Percentiles rank a stretch among this genome's conserved stretches.
phyloP scores from a whole-genome alignment of 1,140 invertebrate species.

The Rhagoletis pomonella region DNA sequence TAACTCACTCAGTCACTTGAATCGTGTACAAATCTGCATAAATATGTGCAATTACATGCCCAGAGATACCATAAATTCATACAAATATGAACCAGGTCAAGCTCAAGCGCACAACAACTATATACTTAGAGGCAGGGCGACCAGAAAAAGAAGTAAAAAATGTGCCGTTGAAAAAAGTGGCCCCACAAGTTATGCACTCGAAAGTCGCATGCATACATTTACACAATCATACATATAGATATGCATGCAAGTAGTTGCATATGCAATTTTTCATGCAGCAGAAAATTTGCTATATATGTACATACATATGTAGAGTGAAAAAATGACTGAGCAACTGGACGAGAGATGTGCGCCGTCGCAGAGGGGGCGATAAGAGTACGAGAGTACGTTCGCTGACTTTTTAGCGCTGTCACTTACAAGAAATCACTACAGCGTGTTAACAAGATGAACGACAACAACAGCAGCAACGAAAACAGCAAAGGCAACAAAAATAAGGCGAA shows the following conservation, averaged over 20 bases:
- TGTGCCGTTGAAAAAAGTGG: not conserved
- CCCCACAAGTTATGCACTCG: not conserved
- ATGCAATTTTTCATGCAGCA: not conserved
- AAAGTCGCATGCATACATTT: not conserved
- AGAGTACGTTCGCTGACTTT: not conserved
- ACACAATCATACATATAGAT: not conserved
- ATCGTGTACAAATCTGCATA: conserved; percentile 44
- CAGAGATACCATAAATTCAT: conserved; percentile 41
- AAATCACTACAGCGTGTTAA: conserved; percentile 51
- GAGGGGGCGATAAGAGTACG: not conserved
- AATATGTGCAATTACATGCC: conserved; percentile 50
- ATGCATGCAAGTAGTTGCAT: not conserved
- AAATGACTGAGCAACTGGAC: not conserved
- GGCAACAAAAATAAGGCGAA: not conserved
- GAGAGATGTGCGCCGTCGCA: not conserved
- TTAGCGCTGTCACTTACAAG: conserved; percentile 50
- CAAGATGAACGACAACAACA: conserved; percentile 23
- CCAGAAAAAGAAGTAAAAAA: not conserved
- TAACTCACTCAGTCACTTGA: not conserved
- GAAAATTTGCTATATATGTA: not conserved
- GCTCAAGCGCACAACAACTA: conserved; percentile 24
- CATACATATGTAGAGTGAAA: not conserved
- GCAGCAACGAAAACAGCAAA: not conserved
- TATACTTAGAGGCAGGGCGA: not conserved
- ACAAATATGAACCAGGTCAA: conserved; percentile 51